Evolutionary conservation across 2,113 vertebrate species (phyloP), one percentile per base, ranked within the genome.

Genomic region (Crotalus tigris): DNA sequence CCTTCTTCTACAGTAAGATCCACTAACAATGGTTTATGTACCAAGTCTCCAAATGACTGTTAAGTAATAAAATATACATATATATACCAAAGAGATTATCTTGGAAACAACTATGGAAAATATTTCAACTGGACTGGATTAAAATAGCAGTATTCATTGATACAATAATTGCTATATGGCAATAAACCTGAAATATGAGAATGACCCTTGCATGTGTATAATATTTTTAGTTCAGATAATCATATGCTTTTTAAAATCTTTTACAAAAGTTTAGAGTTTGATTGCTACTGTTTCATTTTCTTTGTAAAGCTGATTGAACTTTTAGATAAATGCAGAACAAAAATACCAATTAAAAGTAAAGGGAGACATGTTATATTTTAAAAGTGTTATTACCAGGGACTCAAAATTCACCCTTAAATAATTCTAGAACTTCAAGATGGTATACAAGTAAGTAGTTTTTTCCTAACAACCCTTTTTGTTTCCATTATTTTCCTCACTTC

Each of bases 1-100:
- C 99, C 99, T 93, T 99, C 99, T 96, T 99, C 99, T 88, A 99
- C 99, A 0, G 99, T 99, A 91, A 99, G 98, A 96, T 99, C 99
- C 54, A 99, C 99, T 97, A 99, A 97, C 95, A 99, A 97, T 55
- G 99, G 99, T 96, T 99, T 99, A 97, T 99, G 99, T 94, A 99
- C 97, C 96, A 99, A 93, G 93, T 99, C 99, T 94, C 99, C 99
- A 92, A 99, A 99, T 0, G 99, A 99, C 99, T 99, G 96, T 0
- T 95, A 59, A 95, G 94, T 3, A 87, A 96, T 4, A 23, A 94
- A 90, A 92, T 69, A 69, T 17, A 85, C 11, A 90, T 11, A 75
- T 87, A 39, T 21, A 17, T 89, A 85, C 75, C 94, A 0, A 92
- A 17, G 55, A 6, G 13, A 0, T 6, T 91, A 93, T 54, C 92